Percentiles rank a stretch among this genome's conserved stretches.
Evolutionary conservation across 2,888 invertebrate genomes (phyloP).

Genomic region (Trachelus troglodyta): DNA sequence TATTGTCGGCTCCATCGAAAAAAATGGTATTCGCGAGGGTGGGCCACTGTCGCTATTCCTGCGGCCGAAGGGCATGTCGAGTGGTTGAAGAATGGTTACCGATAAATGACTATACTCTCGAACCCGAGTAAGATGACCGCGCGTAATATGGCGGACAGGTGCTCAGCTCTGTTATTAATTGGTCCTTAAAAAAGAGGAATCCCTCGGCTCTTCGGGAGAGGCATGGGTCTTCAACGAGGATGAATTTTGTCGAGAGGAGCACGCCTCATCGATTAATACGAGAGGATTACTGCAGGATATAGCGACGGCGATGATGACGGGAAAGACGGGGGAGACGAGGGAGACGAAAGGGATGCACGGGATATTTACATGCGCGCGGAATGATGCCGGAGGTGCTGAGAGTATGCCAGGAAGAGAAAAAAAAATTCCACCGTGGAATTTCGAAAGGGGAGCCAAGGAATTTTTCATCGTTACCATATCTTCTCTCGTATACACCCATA

Average conservation of each 20-base stretch:
- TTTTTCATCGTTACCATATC: slow-evolving; percentile 61
- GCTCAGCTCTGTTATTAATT: slow-evolving; percentile 53
- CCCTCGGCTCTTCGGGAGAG: no score
- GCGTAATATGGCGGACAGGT: slow-evolving; percentile 45
- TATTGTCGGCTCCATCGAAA: no score
- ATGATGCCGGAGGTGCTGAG: slow-evolving; percentile 23
- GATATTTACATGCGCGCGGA: slow-evolving; percentile 1
- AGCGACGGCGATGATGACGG: no score
- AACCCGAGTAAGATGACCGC: slow-evolving; percentile 51
- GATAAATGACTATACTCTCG: slow-evolving; percentile 52
- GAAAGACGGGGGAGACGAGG: no score
- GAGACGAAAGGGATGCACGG: no score
- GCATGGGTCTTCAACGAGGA: no score
- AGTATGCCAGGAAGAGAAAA: slow-evolving; percentile 19
- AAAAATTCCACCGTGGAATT: slow-evolving; percentile 32
- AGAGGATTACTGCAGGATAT: no score
- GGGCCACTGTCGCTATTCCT: no score
- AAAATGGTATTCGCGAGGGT: no score
- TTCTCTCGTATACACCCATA: no score
- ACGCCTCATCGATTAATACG: no score
- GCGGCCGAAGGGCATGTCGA: slow-evolving; percentile 26
- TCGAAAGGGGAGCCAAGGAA: slow-evolving; percentile 41
- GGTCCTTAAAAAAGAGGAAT: slow-evolving; percentile 39
- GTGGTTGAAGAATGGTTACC: slow-evolving; percentile 44
- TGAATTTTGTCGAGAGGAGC: no score